Evolutionary conservation across 2,113 vertebrate species (phyloP).

Genomic region (Canis aureus): DNA sequence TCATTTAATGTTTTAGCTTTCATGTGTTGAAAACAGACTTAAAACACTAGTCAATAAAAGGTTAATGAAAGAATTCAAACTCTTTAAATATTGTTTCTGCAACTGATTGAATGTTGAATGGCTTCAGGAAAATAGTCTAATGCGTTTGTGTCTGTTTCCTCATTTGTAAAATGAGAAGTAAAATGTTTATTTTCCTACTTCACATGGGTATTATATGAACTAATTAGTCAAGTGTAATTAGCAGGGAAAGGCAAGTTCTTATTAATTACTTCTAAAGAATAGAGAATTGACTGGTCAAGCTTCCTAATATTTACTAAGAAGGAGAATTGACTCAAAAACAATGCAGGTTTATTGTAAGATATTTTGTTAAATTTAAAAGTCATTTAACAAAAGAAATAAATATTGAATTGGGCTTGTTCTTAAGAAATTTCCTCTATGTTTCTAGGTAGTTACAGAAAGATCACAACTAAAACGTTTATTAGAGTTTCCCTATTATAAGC

Average conservation of each 20-base stretch:
- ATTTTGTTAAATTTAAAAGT: slow-evolving; percentile 32
- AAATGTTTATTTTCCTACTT: slow-evolving; percentile 57
- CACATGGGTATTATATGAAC: neutral
- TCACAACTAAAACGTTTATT: neutral
- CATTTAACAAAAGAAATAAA: slow-evolving; percentile 38
- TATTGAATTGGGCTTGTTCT: neutral
- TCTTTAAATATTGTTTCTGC: slow-evolving; percentile 52
- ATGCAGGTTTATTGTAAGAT: neutral
- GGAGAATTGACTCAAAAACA: slow-evolving; percentile 6
- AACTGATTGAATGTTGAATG: neutral
- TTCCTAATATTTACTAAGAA: slow-evolving; percentile 34
- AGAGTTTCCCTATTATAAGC: neutral
- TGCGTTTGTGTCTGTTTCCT: slow-evolving; percentile 33
- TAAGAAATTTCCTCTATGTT: neutral
- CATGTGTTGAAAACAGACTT: neutral
- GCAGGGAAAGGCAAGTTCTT: neutral
- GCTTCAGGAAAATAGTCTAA: slow-evolving; percentile 6
- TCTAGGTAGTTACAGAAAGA: neutral
- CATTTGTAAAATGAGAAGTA: slow-evolving; percentile 54
- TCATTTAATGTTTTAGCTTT: neutral
- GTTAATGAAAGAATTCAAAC: neutral
- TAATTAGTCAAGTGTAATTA: slow-evolving; percentile 54
- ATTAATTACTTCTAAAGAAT: neutral
- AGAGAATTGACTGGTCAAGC: neutral
- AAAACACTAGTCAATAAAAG: slow-evolving; percentile 48